These are phyloP conservation scores for Lycaena phlaeas DNA, from an alignment of 2,888 invertebrate species.

Conservation along the genomic window DNA sequence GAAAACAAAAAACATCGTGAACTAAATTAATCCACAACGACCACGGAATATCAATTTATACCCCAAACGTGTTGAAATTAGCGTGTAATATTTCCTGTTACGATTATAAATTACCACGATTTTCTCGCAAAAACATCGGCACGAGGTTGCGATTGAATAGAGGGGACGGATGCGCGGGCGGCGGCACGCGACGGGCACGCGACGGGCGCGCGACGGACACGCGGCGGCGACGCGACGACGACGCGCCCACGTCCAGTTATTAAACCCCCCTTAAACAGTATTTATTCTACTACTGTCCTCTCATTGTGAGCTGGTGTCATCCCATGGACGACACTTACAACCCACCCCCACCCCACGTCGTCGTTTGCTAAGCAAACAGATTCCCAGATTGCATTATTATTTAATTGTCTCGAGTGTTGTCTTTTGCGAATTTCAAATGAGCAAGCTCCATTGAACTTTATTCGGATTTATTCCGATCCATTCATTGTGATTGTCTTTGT, in stretches of 20 bases:
- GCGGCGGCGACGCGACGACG: slow-evolving; percentile 40
- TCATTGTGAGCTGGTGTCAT: slow-evolving; percentile 56
- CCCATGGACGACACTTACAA: slow-evolving; percentile 37
- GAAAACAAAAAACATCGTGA: slow-evolving; percentile 18
- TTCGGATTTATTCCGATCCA: slow-evolving; percentile 12
- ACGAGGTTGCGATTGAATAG: slow-evolving; percentile 24
- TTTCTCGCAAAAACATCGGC: slow-evolving; percentile 43
- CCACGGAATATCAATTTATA: slow-evolving; percentile 59
- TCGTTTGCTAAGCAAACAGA: slow-evolving; percentile 51
- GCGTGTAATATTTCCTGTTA: slow-evolving; percentile 69
- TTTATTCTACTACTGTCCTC: slow-evolving; percentile 66
- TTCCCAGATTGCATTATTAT: slow-evolving; percentile 58
- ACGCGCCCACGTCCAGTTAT: slow-evolving; percentile 22
- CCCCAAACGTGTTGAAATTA: slow-evolving; percentile 62
- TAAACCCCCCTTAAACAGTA: slow-evolving; percentile 29
- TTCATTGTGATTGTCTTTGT: not conserved
- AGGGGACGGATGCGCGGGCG: slow-evolving; percentile 22
- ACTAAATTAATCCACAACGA: slow-evolving; percentile 37
- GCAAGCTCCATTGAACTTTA: slow-evolving; percentile 21
- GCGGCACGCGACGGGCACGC: slow-evolving; percentile 41
- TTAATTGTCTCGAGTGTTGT: slow-evolving; percentile 60
- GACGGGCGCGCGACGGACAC: slow-evolving; percentile 37
- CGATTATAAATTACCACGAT: slow-evolving; percentile 59
- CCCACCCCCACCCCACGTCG: slow-evolving; percentile 34
- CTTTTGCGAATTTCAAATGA: slow-evolving; percentile 37